Base-by-base conservation (phyloP, 2,888 invertebrate genomes). In the Eugnorisma glareosa region DNA sequence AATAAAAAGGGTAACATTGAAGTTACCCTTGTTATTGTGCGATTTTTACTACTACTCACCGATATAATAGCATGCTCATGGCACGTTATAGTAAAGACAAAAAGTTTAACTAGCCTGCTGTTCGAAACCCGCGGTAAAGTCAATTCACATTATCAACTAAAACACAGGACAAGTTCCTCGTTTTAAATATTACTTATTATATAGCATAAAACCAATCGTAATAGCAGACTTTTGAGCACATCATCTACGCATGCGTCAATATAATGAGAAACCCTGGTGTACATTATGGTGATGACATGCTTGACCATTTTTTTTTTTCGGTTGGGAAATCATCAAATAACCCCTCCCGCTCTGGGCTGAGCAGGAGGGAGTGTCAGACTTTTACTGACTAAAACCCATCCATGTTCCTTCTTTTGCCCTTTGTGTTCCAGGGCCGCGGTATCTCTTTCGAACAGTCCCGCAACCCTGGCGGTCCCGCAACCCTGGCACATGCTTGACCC, bases 111-210 rank as follows among this genome's bases (percentile, higher is more conserved):
- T 67, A 69, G 75, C 73, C 37, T 69, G 71, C 83, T 74, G 79
- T 75, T 78, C 78, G 57, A 71, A 73, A 82, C 78, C 69, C 85
- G 75, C 48, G 73, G 82, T 82, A 13, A 75, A 81, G 67, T 71
- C n/a, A 72, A 51, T 63, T 40, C 11, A 28, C 40, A 54, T 48
- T 48, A 21, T 48, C 45, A 59, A 64, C 24, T 24, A 59, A 35
- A 64, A 71, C 40, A 67, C 67, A 57, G 48, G 13, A 24, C 37
- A 7, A 59, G 18, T 51, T 67, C 21, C 18, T 73, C 68, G 67
- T 71, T 78, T 43, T 54, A 6, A 40, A 48, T 57, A 59, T 45
- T 24, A 24, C 28, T 45, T n/a, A 24, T 51, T 31, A 35, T 57
- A 51, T n/a, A 77, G 72, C 4, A 31, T 45, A 57, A 68, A 71